Evolutionary conservation across 2,113 vertebrate genomes (phyloP).

Genomic region (Anhinga rufa): DNA sequence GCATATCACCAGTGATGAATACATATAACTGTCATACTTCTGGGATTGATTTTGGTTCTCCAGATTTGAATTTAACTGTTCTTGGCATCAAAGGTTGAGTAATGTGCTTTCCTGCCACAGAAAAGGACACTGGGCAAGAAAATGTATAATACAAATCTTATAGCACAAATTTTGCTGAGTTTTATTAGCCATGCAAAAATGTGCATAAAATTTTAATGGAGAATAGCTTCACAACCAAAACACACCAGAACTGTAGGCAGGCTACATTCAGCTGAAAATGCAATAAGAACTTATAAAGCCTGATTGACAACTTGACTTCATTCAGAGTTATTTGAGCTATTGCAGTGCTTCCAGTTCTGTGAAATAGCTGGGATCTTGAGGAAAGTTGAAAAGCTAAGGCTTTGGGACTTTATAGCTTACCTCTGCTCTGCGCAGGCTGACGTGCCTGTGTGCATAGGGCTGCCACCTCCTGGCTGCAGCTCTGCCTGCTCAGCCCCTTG

Average conservation of each 20-base stretch:
- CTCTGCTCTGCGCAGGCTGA: accelerated
- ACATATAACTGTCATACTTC: not conserved
- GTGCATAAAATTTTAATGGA: not conserved
- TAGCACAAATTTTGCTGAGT: not conserved
- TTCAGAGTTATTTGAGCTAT: not conserved
- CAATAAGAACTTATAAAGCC: not conserved
- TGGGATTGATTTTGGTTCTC: not conserved
- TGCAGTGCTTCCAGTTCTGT: not conserved
- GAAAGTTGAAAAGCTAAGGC: not conserved
- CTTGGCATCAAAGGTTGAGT: not conserved
- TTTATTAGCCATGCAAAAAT: not conserved
- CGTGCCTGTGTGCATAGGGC: not conserved
- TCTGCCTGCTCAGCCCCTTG: not conserved
- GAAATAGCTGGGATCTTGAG: not conserved
- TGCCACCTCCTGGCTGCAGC: not conserved
- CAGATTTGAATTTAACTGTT: not conserved
- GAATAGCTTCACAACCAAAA: not conserved
- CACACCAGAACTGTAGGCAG: accelerated
- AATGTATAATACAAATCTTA: not conserved
- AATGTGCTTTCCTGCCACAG: not conserved
- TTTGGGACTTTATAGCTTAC: not conserved
- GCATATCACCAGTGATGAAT: not conserved
- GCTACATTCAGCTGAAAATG: not conserved
- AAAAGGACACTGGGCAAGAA: not conserved
- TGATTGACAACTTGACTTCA: not conserved